These are phyloP conservation scores for Minunthozetes semirufus DNA, from an alignment of 2,888 invertebrate species.

Conservation along the genomic window DNA sequence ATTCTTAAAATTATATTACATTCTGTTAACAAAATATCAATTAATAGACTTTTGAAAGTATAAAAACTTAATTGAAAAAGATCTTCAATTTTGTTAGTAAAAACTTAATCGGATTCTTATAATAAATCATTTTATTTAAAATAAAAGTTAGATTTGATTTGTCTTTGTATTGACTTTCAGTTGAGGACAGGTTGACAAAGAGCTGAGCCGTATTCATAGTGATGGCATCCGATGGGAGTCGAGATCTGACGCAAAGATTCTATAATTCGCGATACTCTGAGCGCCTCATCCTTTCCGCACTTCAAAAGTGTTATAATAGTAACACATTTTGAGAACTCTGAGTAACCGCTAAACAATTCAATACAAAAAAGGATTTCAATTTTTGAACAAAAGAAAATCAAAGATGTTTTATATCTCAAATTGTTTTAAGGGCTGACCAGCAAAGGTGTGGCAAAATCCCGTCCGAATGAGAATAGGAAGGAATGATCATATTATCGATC, in stretches of 20 bases:
- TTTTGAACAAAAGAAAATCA: not conserved
- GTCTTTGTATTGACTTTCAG: not conserved
- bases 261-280: conserved; percentile 2
- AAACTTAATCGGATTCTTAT: too few relatives aligned
- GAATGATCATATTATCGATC: not conserved
- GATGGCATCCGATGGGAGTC: not conserved
- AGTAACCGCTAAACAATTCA: not conserved
- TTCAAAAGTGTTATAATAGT: conserved; percentile 14
- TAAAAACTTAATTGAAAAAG: too few relatives aligned
- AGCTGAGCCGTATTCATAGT: not conserved
- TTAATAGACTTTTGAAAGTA: too few relatives aligned
- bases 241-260: conserved; percentile 6
- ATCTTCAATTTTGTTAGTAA: too few relatives aligned
- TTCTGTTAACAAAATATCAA: too few relatives aligned
- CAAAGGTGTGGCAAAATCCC: conserved; percentile 16
- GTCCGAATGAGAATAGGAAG: not conserved
- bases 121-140: too few relatives aligned
- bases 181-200: not conserved
- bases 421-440: not conserved
- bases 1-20: too few relatives aligned
- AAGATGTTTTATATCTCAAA: not conserved
- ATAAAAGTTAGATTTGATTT: not conserved
- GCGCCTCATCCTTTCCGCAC: conserved; percentile 17
- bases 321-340: conserved; percentile 13
- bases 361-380: not conserved